Evolutionary conservation across 2,888 invertebrate species (phyloP), one percentile per base, ranked within the genome.

Genomic region (Saturnia pavonia): DNA sequence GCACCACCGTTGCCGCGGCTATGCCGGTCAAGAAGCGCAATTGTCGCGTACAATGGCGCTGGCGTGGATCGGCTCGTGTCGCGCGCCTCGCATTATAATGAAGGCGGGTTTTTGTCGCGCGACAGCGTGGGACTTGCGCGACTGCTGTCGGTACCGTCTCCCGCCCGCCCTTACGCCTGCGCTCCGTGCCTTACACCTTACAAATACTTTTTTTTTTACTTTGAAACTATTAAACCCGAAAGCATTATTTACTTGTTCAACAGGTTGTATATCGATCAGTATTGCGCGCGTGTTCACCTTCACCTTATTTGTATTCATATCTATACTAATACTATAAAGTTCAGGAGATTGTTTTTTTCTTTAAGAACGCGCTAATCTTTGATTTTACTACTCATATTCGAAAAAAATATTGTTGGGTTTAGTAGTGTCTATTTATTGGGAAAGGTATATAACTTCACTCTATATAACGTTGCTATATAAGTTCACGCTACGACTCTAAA

Each of bases 41-140:
- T 80, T 82, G 83, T 78, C 72, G 75, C 65, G 75, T 69, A 77
- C 75, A 77, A 82, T 81, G 80, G 79, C 78, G 79, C 80, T 60
- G 78, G 78, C 81, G 81, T 79, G 77, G 75, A 80, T 65, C 80
- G 80, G 81, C 82, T 74, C 80, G 76, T 82, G 90, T 87, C 89
- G 89, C 89, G 87, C 84, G 88, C 80, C 85, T 22, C 54, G 91
- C 91, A 91, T 91, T 85, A 80, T 88, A 90, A 91, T 90, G 88
- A 89, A 88, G 51, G 78, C 78, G 70, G 77, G 86, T 91, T 92
- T 91, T 92, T 92, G 91, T 83, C 84, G 87, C 85, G 83, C 87
- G 85, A 82, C 88, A 86, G 84, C 91, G 91, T 92, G 92, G 90
- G 92, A 92, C 81, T 88, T 86, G 71, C 77, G 54, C 74, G 74